These are phyloP conservation scores for Netelia fuscicornis DNA, from an alignment of 2,888 invertebrate genomes.

Conservation along the genomic window DNA sequence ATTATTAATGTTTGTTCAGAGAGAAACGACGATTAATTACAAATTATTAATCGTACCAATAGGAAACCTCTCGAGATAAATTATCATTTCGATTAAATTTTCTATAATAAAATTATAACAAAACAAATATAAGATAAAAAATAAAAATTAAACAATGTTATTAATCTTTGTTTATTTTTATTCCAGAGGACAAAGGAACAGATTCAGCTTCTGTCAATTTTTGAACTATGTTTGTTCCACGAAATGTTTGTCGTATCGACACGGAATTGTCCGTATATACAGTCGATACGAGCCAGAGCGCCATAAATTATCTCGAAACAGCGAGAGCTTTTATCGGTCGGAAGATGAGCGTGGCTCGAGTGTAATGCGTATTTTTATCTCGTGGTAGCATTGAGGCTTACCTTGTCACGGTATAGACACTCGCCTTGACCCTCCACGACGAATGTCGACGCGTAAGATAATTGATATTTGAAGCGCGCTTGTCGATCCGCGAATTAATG, in stretches of 20 bases:
- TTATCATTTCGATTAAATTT: too few species aligned
- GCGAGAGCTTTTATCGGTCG: not conserved
- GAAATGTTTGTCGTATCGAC: not conserved
- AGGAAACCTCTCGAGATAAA: too few species aligned
- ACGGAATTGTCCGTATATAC: not conserved
- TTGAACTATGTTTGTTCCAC: not conserved
- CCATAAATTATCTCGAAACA: not conserved
- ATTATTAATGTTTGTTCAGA: too few species aligned
- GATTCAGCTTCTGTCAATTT: too few species aligned
- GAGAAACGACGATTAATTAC: too few species aligned
- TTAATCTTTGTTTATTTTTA: too few species aligned
- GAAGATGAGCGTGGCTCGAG: not conserved
- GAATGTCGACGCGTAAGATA: not conserved
- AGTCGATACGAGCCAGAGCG: not conserved
- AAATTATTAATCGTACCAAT: too few species aligned
- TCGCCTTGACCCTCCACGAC: conserved; percentile 21
- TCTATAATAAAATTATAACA: too few species aligned
- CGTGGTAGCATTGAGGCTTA: not conserved
- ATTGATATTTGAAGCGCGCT: conserved; percentile 15
- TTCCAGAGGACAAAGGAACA: too few species aligned
- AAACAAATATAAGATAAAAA: too few species aligned
- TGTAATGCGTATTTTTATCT: not conserved
- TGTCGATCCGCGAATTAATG: not conserved
- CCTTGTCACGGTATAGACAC: not conserved
- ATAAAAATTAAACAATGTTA: too few species aligned